phyloP scores from a whole-genome alignment of 2,888 invertebrate species.

The Germaria angustata region DNA sequence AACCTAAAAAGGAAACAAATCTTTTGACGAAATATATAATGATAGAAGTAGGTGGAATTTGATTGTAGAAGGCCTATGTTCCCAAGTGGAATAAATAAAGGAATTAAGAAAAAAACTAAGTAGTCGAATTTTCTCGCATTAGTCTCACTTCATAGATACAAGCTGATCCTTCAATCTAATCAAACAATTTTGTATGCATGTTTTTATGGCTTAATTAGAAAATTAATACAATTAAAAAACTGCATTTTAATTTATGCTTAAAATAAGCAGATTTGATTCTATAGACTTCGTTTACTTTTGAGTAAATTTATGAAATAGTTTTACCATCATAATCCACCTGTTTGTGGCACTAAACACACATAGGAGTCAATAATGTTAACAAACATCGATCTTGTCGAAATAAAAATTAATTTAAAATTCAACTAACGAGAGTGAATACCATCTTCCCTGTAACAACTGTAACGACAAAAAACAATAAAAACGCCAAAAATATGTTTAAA shows the following conservation, averaged over 20 bases:
- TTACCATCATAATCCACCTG: constrained; percentile 26
- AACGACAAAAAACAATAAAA: neutral
- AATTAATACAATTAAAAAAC: no score
- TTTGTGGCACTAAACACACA: neutral
- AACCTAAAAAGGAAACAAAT: no score
- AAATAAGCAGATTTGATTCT: neutral
- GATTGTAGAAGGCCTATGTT: no score
- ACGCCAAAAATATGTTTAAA: neutral
- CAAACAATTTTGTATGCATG: no score
- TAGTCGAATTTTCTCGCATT: no score
- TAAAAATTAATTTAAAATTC: constrained; percentile 16
- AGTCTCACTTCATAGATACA: no score
- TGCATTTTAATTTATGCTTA: neutral
- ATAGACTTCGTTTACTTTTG: neutral
- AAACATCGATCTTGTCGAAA: neutral
- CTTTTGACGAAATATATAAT: no score
- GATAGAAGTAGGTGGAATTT: no score
- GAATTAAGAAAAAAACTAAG: no score
- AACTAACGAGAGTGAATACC: neutral
- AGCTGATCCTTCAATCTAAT: no score
- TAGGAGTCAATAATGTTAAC: neutral
- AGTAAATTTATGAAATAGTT: neutral
- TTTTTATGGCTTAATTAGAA: no score
- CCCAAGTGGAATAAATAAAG: no score
- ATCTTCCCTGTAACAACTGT: neutral